Conservation (phyloP, 2,113 vertebrate genomes). For the Hipposideros armiger region DNA sequence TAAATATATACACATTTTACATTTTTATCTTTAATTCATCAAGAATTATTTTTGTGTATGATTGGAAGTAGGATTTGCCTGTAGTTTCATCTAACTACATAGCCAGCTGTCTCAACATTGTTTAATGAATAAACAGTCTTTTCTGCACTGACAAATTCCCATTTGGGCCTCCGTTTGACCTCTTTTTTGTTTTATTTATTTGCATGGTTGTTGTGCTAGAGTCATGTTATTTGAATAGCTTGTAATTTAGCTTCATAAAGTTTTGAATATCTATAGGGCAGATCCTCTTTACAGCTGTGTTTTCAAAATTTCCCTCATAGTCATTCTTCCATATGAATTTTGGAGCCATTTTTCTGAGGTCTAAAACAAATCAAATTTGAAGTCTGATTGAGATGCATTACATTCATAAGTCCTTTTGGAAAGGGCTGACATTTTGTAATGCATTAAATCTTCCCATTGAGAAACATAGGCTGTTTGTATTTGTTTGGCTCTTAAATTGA, state of each 20-base stretch:
- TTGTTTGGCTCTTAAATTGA: not conserved
- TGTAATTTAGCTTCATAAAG: not conserved
- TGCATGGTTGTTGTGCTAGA: not conserved
- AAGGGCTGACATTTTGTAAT: not conserved
- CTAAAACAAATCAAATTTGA: not conserved
- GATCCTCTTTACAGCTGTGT: not conserved
- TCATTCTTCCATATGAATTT: not conserved
- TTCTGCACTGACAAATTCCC: not conserved
- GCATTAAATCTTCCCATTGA: not conserved
- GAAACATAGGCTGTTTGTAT: not conserved
- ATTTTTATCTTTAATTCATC: not conserved
- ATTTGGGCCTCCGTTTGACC: not conserved
- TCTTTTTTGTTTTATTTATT: not conserved
- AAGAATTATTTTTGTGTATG: not conserved
- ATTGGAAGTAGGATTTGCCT: not conserved
- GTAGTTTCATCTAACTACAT: not conserved
- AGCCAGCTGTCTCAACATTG: not conserved
- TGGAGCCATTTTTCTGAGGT: not conserved
- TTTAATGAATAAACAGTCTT: not conserved
- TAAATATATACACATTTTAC: not conserved
- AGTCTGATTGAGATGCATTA: not conserved
- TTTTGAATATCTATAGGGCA: not conserved
- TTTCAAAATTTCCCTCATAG: not conserved
- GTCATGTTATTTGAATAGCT: not conserved
- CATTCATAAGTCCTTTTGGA: not conserved